phyloP scores from a whole-genome alignment of 2,888 invertebrate species.

The Patella ulyssiponensis region DNA sequence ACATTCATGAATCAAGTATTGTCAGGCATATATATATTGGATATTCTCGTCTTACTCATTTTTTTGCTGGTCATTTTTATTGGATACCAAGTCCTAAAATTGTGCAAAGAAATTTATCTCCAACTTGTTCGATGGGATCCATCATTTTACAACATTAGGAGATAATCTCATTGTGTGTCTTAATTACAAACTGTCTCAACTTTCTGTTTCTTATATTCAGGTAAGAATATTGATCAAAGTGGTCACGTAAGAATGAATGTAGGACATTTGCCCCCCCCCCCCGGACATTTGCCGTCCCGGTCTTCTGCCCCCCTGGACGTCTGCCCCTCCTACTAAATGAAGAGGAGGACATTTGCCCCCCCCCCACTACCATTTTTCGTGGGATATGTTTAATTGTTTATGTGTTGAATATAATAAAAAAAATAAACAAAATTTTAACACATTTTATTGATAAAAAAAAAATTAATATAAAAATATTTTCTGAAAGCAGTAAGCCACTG shows the following conservation, averaged over 20 bases:
- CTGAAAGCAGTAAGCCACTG: too few relatives aligned
- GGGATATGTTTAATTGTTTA: too few relatives aligned
- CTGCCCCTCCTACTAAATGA: too few relatives aligned
- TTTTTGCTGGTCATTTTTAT: slow-evolving; percentile 8
- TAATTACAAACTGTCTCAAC: slow-evolving; percentile 6
- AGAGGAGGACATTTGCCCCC: too few relatives aligned
- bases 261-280: too few relatives aligned
- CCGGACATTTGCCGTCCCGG: too few relatives aligned
- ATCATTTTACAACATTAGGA: slow-evolving; percentile 8
- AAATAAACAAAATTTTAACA: too few relatives aligned
- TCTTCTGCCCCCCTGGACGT: too few relatives aligned
- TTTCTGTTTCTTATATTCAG: slow-evolving; percentile 6
- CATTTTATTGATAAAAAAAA: too few relatives aligned
- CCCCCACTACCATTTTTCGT: too few relatives aligned
- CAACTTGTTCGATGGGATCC: slow-evolving; percentile 10
- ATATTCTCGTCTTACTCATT: slow-evolving; percentile 3
- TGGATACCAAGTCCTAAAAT: slow-evolving; percentile 10
- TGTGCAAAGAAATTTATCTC: slow-evolving; percentile 2
- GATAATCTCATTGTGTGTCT: slow-evolving; percentile 8
- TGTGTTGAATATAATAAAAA: too few relatives aligned
- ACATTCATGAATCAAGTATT: slow-evolving; percentile 7
- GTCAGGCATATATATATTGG: slow-evolving; percentile 8
- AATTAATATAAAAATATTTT: too few relatives aligned
- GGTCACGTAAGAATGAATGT: not conserved
- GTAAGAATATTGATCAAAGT: not conserved